Conservation (phyloP, 2,888 invertebrate genomes). For the Cosmia pyralina region DNA sequence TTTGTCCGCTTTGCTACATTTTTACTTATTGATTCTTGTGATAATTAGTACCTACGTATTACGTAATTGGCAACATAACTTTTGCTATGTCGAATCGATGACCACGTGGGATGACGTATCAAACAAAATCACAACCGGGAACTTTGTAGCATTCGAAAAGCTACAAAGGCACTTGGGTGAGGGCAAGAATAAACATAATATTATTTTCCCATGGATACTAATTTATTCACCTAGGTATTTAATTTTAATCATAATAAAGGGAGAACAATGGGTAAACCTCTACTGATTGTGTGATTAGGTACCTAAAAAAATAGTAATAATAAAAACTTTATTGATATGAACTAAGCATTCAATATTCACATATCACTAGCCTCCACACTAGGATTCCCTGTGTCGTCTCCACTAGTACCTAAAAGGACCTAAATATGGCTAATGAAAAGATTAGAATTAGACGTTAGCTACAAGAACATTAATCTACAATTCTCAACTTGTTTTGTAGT, state of each 20-base stretch:
- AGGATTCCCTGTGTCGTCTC: too few relatives aligned
- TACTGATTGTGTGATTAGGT: too few relatives aligned
- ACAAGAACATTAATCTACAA: not conserved
- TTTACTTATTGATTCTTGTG: constrained; percentile 12
- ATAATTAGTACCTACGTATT: not conserved
- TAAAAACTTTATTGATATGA: too few relatives aligned
- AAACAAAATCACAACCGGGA: constrained; percentile 14
- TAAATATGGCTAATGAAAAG: not conserved
- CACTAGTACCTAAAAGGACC: too few relatives aligned
- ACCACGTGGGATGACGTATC: constrained; percentile 17
- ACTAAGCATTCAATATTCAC: too few relatives aligned
- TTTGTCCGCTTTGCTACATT: not conserved
- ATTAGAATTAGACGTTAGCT: not conserved
- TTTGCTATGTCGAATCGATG: constrained; percentile 10
- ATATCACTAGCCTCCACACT: too few relatives aligned
- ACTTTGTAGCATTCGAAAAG: not conserved
- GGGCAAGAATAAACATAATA: not conserved
- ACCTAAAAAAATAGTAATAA: too few relatives aligned
- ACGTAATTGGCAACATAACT: constrained; percentile 2
- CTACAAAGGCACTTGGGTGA: not conserved
- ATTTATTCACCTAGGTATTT: not conserved
- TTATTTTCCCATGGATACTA: not conserved
- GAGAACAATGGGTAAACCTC: not conserved
- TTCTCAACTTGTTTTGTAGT: too few relatives aligned
- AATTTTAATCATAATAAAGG: not conserved